phyloP scores from a whole-genome alignment of 2,888 invertebrate species.

The Tenthredo notha region DNA sequence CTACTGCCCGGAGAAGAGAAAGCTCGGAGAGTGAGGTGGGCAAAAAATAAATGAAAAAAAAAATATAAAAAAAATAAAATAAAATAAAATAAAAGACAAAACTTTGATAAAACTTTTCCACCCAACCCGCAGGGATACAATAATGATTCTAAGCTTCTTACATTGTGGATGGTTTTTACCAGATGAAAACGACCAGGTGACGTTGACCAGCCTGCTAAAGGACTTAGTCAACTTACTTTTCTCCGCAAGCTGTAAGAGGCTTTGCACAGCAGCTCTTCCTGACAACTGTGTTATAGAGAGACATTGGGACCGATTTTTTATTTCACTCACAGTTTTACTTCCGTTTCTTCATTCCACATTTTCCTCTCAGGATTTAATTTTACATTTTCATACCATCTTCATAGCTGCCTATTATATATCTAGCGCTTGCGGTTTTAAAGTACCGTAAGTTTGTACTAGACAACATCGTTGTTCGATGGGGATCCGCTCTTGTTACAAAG shows the following conservation, averaged over 20 bases:
- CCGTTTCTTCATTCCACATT: background rate
- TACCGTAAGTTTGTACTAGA: slow-evolving; percentile 18
- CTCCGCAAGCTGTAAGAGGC: slow-evolving; percentile 42
- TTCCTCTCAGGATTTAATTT: background rate
- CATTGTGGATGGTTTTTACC: slow-evolving; percentile 55
- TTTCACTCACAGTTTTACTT: slow-evolving; percentile 2
- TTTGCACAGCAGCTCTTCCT: slow-evolving; percentile 15
- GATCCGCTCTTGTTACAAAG: background rate
- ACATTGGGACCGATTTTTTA: background rate
- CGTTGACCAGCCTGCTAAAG: slow-evolving; percentile 47
- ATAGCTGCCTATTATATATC: background rate
- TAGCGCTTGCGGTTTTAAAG: background rate
- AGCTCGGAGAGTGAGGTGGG: background rate
- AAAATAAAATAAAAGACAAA: background rate
- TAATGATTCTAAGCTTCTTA: slow-evolving; percentile 70
- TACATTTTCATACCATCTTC: background rate
- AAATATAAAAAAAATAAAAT: background rate
- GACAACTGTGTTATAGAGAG: background rate
- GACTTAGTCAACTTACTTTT: slow-evolving; percentile 47
- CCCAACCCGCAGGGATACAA: slow-evolving; percentile 61
- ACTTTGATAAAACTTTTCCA: slow-evolving; percentile 62
- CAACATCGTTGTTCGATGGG: background rate
- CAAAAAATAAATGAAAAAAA: background rate
- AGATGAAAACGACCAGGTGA: slow-evolving; percentile 47
- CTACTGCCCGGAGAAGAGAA: background rate